Percentiles rank a stretch among this genome's conserved stretches.
phyloP scores from a whole-genome alignment of 92 coral and sea anemone genomes.

The Diadumene lineata region DNA sequence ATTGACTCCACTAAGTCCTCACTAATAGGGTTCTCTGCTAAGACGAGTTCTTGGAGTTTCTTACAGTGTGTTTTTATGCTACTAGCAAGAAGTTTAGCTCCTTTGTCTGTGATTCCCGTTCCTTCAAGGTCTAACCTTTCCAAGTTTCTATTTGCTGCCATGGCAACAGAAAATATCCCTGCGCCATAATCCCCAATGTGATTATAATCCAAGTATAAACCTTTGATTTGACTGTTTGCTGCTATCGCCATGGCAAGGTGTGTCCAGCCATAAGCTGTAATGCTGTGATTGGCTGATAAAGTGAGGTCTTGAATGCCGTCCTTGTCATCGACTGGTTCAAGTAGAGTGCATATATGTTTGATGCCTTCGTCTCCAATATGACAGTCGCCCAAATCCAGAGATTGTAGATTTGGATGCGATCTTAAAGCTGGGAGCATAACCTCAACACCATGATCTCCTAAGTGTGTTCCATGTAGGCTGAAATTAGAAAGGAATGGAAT shows the following conservation, averaged over 20 bases:
- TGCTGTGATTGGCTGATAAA: constrained; percentile 78
- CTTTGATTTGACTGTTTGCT: constrained; percentile 71
- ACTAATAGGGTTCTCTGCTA: constrained; percentile 80
- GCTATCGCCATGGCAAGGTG: constrained; percentile 95
- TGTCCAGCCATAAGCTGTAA: constrained; percentile 89
- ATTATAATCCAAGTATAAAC: constrained; percentile 86
- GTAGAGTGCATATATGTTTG: constrained; percentile 78
- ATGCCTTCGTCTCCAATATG: constrained; percentile 90
- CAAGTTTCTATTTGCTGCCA: constrained; percentile 77
- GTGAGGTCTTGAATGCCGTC: constrained; percentile 75
- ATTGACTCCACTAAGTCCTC: constrained; percentile 84
- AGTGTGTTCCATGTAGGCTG: constrained; percentile 90
- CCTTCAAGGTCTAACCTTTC: constrained; percentile 95
- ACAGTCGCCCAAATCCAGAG: constrained; percentile 97
- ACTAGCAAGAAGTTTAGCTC: constrained; percentile 79
- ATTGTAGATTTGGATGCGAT: constrained; percentile 79
- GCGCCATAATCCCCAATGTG: constrained; percentile 88
- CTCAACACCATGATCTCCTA: constrained; percentile 90
- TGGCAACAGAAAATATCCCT: constrained; percentile 90
- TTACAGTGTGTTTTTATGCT: constrained; percentile 82
- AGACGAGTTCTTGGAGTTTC: constrained; percentile 75
- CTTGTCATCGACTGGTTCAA: constrained; percentile 65
- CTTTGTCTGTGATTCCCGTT: constrained; percentile 78
- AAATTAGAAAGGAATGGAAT: constrained; percentile 14
- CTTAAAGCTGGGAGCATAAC: constrained; percentile 78